Percentiles rank a stretch among this genome's conserved stretches.
Evolutionary conservation across 2,888 invertebrate genomes (phyloP).

Genomic region (Drosophila macrospina): DNA sequence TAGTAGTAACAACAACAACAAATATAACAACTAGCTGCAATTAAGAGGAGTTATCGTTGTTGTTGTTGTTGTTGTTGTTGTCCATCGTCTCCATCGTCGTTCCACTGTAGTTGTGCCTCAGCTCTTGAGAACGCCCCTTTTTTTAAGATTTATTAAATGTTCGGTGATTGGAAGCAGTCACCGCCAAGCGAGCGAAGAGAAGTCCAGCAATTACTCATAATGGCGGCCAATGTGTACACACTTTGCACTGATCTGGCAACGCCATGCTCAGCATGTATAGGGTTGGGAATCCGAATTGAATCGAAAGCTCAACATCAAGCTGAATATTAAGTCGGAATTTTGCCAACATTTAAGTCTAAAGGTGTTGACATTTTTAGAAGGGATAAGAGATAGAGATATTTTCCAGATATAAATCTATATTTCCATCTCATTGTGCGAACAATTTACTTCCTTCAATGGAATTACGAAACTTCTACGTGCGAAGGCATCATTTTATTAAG

Average conservation of each 20-base stretch:
- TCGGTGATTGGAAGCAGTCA: constrained; percentile 64
- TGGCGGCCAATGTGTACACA: constrained; percentile 35
- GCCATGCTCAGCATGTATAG: background rate
- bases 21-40: constrained; percentile 67
- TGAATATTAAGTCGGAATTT: no score
- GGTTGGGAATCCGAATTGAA: no score
- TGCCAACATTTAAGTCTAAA: no score
- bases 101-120: constrained; percentile 31
- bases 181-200: constrained; percentile 21
- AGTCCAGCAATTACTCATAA: constrained; percentile 43
- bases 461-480: no score
- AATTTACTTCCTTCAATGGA: no score
- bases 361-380: no score
- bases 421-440: no score
- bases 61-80: constrained; percentile 18
- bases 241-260: constrained; percentile 20
- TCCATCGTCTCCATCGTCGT: constrained; percentile 11
- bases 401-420: no score
- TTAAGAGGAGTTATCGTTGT: constrained; percentile 56
- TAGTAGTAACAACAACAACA: constrained; percentile 51
- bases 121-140: constrained; percentile 60
- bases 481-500: no score
- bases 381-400: no score
- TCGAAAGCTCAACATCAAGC: no score
- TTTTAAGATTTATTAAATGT: constrained; percentile 69